Evolutionary conservation across 1,140 invertebrate genomes (phyloP).

Genomic region (Ruditapes philippinarum): DNA sequence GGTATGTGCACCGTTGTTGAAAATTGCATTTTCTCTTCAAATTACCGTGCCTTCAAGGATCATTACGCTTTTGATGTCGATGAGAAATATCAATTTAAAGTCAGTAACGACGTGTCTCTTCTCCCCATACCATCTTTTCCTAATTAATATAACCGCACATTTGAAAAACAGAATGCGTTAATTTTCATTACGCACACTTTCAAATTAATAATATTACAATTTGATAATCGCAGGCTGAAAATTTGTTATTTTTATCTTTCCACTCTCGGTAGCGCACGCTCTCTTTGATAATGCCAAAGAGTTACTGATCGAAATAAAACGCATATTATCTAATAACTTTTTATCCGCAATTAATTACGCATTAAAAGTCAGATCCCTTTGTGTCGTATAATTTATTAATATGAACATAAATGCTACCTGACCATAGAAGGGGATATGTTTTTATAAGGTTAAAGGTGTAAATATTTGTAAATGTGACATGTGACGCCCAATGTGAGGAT

Average conservation of each 20-base stretch:
- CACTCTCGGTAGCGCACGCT: neutral
- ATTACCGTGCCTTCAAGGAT: constrained; percentile 19
- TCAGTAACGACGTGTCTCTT: neutral
- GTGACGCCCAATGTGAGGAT: too few species aligned
- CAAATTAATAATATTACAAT: constrained; percentile 8
- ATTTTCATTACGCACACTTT: neutral
- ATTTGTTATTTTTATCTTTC: neutral
- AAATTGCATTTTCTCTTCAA: constrained; percentile 30
- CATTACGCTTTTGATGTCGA: constrained; percentile 27
- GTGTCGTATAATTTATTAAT: neutral
- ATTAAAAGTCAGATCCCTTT: neutral
- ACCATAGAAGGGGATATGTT: too few species aligned
- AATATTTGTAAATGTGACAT: too few species aligned
- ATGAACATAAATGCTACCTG: neutral
- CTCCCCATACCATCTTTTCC: neutral
- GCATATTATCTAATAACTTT: neutral
- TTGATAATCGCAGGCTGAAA: neutral
- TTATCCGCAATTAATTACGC: neutral
- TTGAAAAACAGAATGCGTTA: neutral
- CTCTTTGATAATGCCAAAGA: neutral
- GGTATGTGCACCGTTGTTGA: constrained; percentile 41
- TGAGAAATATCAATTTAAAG: constrained; percentile 10
- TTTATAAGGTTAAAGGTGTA: too few species aligned
- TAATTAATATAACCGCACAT: constrained; percentile 11
- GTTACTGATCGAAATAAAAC: neutral